Base-by-base conservation (phyloP, 92 coral and sea anemone species). In the Zoanthus solanderi region DNA sequence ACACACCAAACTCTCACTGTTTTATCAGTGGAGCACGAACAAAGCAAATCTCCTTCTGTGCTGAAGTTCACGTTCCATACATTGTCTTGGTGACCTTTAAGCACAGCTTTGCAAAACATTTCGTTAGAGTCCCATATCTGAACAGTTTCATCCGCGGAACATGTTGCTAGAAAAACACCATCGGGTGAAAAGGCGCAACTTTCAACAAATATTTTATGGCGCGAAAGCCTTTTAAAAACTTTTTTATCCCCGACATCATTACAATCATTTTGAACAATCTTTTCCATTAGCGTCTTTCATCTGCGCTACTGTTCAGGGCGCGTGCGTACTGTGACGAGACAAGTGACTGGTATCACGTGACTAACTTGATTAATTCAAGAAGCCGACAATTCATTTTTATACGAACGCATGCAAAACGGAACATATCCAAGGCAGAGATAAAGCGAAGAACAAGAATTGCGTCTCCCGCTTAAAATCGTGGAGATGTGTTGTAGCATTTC, bases 1-100 rank as follows among this genome's bases (percentile, higher is more conserved):
- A 89, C 76, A 45, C 89, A 63, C 96, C 96, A 94, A 14, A 94
- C 91, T n/a, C 96, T 93, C n/a, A 94, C 96, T 16, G 93, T 94
- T 88, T 90, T 92, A 80, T 94, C 96, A 78, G 93, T 87, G 8
- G 96, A 94, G 72, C 94, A 92, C 1, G 94, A 91, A 66, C 94
- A 94, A 53, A 92, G 8, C 5, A 89, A 52, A 0, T 87, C 31
- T 15, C 90, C 84, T 34, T 87, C 84, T 3, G 67, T 50, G 61
- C 86, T 94, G 47, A 88, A 94, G 61, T 92, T 93, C 66, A 92
- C 85, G 69, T 79, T 81, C 96, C 96, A 94, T 18, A 92, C 93
- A 5, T 79, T 87, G 56, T 90, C 92, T 71, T 90, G 73, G 52
- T 94, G 96, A 29, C 89, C 94, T 23, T 83, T 78, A 7, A 94